Evolutionary conservation across 2,797 vertebrate genomes (phyloP), one percentile per base, ranked within the genome.

Genomic region (Acropternis orthonyx): DNA sequence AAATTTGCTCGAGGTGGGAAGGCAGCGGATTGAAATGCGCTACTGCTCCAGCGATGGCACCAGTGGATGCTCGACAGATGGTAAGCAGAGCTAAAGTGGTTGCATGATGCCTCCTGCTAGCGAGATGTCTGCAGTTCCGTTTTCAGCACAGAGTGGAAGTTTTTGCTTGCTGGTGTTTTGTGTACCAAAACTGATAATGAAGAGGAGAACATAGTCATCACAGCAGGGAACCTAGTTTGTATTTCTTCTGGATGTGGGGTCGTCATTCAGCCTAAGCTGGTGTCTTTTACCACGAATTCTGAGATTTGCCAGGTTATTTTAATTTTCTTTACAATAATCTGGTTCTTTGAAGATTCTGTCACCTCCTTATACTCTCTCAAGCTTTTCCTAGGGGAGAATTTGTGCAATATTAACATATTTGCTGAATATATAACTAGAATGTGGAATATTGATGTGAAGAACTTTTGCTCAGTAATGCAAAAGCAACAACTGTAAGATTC

Each of bases 21-120:
- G 99, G 55, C 99, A 99, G 97, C 98, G 99, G 79, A 99, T 99
- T 4, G 99, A 99, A 97, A 99, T 99, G 99, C 98, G 99, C 6
- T 99, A 99, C 93, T 99, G 99, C 95, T 99, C 99, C 79, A 99
- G 99, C 0, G 99, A 99, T 1, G 99, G 99, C 6, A 98, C 98
- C 95, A 99, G 99, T 0, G 99, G 99, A 43, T 99, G 99, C 97
- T 99, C 98, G 61, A 99, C 99, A 1, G 99, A 99, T 1, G 99
- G 99, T 99, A 96, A 99, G 99, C 83, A 19, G 37, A n/a, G 36
- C 51, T 7, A 6, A 14, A 2, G 5, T 2, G 17, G 19, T 36
- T 32, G 24, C 28, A 9, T 1, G 2, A 0, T 55, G 76, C 51
- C 82, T 73, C 36, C 30, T 36, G 73, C 79, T 13, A 63, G 46